Conservation (phyloP, 2,888 invertebrate species). For the Agonopterix heracliana region DNA sequence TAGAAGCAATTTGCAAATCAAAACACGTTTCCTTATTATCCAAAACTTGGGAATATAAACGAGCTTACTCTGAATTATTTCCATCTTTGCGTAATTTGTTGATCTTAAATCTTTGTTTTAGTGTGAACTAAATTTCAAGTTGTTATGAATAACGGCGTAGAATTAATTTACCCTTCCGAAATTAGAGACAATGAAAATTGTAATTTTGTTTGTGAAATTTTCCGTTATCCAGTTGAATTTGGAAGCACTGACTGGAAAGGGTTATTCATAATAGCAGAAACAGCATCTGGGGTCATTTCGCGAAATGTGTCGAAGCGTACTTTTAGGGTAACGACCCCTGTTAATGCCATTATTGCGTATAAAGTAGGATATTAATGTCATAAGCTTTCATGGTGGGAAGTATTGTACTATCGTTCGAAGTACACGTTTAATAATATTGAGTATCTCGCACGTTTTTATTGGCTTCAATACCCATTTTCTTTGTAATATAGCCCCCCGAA, state of each 20-base stretch:
- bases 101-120: constrained; percentile 2
- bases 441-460: too few relatives aligned
- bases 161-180: constrained; percentile 22
- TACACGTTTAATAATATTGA: too few relatives aligned
- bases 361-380: constrained; percentile 28
- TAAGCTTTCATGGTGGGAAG: constrained; percentile 23
- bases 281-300: constrained; percentile 20
- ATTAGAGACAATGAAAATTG: constrained; percentile 22
- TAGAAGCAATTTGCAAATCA: neutral
- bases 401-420: neutral
- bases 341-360: constrained; percentile 26
- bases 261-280: constrained; percentile 21
- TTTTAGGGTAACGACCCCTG: constrained; percentile 15
- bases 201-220: constrained; percentile 20
- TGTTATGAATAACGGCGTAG: constrained; percentile 11
- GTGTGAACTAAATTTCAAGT: constrained; percentile 2
- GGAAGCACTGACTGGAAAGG: constrained; percentile 19
- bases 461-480: too few relatives aligned
- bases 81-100: neutral
- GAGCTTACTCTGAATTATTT: neutral
- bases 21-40: too few relatives aligned
- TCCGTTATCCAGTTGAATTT: constrained; percentile 12
- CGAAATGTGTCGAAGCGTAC: constrained; percentile 4
- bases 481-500: too few relatives aligned
- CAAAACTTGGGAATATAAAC: constrained; percentile 2